These are phyloP conservation scores for Tillus elongatus DNA, from an alignment of 2,888 invertebrate genomes.

Conservation along the genomic window DNA sequence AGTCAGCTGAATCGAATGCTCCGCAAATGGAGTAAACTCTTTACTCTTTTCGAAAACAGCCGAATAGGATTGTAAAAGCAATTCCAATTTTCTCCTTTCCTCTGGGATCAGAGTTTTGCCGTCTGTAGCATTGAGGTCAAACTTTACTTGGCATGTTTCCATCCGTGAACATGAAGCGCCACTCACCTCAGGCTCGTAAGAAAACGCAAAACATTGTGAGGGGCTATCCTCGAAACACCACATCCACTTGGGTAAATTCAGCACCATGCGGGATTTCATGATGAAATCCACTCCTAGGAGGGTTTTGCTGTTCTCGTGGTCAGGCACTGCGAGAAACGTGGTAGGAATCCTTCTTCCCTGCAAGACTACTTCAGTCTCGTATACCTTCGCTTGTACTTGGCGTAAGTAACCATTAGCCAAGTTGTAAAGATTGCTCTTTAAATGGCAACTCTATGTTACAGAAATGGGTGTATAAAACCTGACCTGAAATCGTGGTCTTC, in stretches of 20 bases:
- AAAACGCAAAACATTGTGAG: background rate
- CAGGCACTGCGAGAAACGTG: slow-evolving; percentile 6
- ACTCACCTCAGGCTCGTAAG: too few species aligned
- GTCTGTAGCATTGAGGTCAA: too few species aligned
- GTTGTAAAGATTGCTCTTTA: background rate
- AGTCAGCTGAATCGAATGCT: slow-evolving; percentile 9
- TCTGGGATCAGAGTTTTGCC: too few species aligned
- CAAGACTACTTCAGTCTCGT: slow-evolving; percentile 1
- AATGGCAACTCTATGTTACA: background rate
- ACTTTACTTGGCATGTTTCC: too few species aligned
- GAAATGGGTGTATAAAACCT: slow-evolving; percentile 5
- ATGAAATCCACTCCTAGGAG: slow-evolving; percentile 11
- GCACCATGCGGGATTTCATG: slow-evolving; percentile 1
- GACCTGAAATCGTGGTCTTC: slow-evolving; percentile 6
- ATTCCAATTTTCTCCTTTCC: too few species aligned
- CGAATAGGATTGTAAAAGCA: too few species aligned
- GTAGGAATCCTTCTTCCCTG: slow-evolving; percentile 5
- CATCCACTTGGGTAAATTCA: slow-evolving; percentile 2
- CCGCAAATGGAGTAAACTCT: slow-evolving; percentile 9
- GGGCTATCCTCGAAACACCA: slow-evolving; percentile 6
- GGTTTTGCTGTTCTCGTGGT: slow-evolving; percentile 7
- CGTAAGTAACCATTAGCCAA: slow-evolving; percentile 4
- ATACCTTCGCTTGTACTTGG: background rate
- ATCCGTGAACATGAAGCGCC: too few species aligned
- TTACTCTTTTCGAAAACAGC: slow-evolving; percentile 7